Conservation (phyloP, 1,140 invertebrate genomes). For the Laodelphax striatellus region DNA sequence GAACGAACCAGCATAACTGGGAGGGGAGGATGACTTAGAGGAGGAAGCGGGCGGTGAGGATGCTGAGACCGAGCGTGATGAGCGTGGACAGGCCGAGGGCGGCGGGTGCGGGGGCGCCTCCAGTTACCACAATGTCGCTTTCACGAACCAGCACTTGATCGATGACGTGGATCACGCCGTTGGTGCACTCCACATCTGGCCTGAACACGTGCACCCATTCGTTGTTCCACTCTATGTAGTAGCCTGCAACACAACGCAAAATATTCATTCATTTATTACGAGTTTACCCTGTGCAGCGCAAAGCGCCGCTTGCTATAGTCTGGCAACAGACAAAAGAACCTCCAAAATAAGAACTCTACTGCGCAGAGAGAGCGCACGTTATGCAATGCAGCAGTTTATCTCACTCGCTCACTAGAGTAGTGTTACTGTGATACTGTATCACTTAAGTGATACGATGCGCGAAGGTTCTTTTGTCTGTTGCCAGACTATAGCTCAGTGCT, state of each 20-base stretch:
- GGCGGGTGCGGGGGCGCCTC: neutral
- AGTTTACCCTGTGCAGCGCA: neutral
- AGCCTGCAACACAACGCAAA: slow-evolving; percentile 40
- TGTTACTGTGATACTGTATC: no score
- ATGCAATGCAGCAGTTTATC: no score
- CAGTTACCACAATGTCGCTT: slow-evolving; percentile 66
- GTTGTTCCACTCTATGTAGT: slow-evolving; percentile 71
- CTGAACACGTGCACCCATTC: slow-evolving; percentile 66
- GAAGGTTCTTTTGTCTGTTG: no score
- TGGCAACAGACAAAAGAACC: no score
- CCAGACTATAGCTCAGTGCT: no score
- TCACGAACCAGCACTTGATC: slow-evolving; percentile 70
- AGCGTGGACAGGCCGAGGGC: slow-evolving; percentile 1
- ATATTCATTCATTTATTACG: neutral
- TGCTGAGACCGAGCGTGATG: neutral
- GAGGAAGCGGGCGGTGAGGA: neutral
- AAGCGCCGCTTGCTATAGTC: no score
- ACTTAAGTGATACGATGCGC: no score
- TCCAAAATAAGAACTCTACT: no score
- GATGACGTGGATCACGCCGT: slow-evolving; percentile 87
- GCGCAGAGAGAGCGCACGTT: no score
- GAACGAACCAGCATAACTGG: no score
- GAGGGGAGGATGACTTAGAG: neutral
- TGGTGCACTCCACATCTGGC: slow-evolving; percentile 82
- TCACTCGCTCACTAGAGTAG: no score